These are phyloP conservation scores for Paguma larvata DNA, from an alignment of 2,797 vertebrate genomes.

Conservation along the genomic window DNA sequence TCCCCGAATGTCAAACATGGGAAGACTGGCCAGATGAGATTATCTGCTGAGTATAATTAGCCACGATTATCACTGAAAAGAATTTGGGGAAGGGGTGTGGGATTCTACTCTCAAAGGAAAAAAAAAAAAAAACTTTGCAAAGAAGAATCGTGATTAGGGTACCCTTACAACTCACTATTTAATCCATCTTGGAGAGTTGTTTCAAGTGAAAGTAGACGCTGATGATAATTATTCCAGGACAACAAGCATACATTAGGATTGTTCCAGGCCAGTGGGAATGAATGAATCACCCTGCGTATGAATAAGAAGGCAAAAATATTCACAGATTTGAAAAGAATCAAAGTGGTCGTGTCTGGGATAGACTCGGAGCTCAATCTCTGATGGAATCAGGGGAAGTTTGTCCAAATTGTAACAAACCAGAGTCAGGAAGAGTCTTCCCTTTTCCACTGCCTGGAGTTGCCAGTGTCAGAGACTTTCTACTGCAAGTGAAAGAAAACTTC, in stretches of 20 bases:
- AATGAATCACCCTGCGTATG: not conserved
- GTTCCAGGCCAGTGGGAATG: not conserved
- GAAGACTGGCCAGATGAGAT: slow-evolving; percentile 83
- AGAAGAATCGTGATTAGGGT: not conserved
- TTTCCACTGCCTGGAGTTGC: not conserved
- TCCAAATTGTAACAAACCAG: not conserved
- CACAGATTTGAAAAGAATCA: not conserved
- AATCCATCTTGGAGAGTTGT: not conserved
- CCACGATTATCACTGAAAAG: slow-evolving; percentile 79
- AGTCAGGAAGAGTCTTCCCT: not conserved
- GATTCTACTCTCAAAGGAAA: slow-evolving; percentile 65
- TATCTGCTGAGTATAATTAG: slow-evolving; percentile 86
- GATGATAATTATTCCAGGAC: not conserved
- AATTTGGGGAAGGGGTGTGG: slow-evolving; percentile 21
- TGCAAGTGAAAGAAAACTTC: not conserved
- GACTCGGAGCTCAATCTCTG: not conserved
- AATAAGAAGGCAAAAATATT: not conserved
- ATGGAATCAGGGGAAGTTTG: not conserved
- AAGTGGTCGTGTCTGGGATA: not conserved
- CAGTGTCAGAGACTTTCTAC: not conserved
- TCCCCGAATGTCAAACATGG: slow-evolving; percentile 82
- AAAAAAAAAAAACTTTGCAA: slow-evolving; percentile 36
- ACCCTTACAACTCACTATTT: not conserved
- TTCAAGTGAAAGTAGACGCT: not conserved
- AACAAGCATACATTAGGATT: not conserved